These are phyloP conservation scores for Trididemnum nubilum DNA, from an alignment of 23 tunicate species.

Conservation along the genomic window DNA sequence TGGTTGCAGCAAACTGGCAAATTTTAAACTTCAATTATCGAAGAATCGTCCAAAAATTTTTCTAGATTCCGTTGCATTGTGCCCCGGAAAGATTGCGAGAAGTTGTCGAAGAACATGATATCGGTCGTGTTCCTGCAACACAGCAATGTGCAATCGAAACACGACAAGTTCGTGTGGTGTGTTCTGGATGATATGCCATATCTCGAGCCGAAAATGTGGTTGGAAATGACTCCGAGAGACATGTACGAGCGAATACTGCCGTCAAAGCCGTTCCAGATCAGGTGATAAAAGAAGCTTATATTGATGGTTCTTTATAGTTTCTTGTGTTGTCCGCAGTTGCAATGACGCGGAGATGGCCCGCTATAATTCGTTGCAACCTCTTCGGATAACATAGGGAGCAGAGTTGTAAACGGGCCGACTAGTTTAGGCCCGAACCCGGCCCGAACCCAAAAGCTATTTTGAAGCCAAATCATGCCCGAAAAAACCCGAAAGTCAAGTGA, in stretches of 20 bases:
- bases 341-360: no score
- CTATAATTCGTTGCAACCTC: background rate
- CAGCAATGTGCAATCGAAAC: background rate
- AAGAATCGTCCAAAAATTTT: no score
- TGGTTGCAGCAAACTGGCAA: no score
- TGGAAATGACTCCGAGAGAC: slow-evolving; percentile 25
- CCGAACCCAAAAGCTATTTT: no score
- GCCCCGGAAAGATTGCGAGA: background rate
- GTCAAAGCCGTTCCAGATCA: background rate
- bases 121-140: background rate
- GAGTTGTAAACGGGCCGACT: no score
- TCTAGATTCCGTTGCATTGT: no score
- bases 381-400: background rate
- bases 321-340: background rate
- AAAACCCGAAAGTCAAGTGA: no score
- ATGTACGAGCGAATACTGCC: background rate
- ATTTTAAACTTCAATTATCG: no score
- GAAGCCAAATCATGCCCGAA: no score
- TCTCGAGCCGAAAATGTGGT: slow-evolving; percentile 20
- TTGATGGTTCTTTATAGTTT: background rate
- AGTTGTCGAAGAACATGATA: background rate
- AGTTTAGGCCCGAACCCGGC: no score
- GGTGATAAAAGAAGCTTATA: slow-evolving; percentile 19
- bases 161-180: slow-evolving; percentile 10
- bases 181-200: slow-evolving; percentile 13